phyloP scores from a whole-genome alignment of 2,113 vertebrate species.

The Cinclus cinclus region DNA sequence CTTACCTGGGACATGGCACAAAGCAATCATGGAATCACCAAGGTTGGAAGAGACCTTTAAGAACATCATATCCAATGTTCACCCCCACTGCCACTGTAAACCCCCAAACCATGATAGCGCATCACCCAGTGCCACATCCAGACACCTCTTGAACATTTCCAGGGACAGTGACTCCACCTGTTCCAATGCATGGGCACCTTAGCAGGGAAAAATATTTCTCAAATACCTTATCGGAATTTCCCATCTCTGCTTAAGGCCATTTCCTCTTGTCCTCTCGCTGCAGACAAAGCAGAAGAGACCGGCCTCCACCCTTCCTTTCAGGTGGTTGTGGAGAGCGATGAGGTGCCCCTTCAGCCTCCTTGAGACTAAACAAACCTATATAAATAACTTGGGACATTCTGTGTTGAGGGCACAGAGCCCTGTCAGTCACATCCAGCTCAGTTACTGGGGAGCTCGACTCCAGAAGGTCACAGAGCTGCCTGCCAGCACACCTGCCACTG shows the following conservation, averaged over 20 bases:
- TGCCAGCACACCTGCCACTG: slow-evolving; percentile 60
- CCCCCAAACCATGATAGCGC: neutral
- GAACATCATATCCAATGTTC: neutral
- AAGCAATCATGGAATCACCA: neutral
- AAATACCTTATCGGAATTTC: neutral
- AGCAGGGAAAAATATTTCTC: neutral
- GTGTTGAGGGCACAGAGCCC: neutral
- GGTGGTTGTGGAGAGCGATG: neutral
- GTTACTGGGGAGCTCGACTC: neutral
- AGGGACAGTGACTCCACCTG: neutral
- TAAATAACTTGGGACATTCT: neutral
- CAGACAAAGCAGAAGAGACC: neutral
- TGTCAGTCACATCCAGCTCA: slow-evolving; percentile 7
- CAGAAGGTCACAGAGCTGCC: slow-evolving; percentile 32
- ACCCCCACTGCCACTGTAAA: neutral
- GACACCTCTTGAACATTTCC: neutral
- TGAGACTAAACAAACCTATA: neutral
- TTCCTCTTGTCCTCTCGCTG: neutral
- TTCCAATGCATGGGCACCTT: neutral
- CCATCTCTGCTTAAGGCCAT: neutral
- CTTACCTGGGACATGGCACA: neutral
- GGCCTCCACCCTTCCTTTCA: neutral
- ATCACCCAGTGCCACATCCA: neutral
- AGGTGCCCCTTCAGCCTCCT: neutral
- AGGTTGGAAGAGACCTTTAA: neutral